Percentiles rank a stretch among this genome's conserved stretches.
Conservation (phyloP, 2,113 vertebrate species). For the Limnothrissa miodon region DNA sequence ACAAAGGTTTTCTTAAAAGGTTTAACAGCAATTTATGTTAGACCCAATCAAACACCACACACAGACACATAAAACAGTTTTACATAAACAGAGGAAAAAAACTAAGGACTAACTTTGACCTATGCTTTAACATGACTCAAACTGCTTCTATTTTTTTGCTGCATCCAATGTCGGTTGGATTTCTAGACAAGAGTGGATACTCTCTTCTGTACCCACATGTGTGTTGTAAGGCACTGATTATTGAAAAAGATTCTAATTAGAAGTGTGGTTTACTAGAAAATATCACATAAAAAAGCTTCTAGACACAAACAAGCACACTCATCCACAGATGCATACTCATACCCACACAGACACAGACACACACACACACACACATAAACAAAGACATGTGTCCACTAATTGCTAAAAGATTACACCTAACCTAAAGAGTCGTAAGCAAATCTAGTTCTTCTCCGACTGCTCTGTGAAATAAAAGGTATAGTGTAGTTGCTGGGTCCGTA, state of each 20-base stretch:
- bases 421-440: constrained; percentile 64
- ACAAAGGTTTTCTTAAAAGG: constrained; percentile 15
- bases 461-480: constrained; percentile 73
- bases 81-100: constrained; percentile 4
- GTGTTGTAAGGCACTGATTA: constrained; percentile 74
- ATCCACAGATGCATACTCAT: constrained; percentile 29
- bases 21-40: constrained; percentile 11
- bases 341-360: constrained; percentile 27
- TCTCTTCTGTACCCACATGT: constrained; percentile 30
- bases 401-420: constrained; percentile 55
- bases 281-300: constrained; percentile 49
- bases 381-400: constrained; percentile 28
- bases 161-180: constrained; percentile 29
- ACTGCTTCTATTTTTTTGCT: constrained; percentile 22
- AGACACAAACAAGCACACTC: constrained; percentile 26
- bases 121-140: constrained; percentile 16
- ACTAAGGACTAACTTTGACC: neutral
- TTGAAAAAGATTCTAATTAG: constrained; percentile 53
- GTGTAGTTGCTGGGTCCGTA: constrained; percentile 80
- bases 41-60: neutral
- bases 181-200: constrained; percentile 37
- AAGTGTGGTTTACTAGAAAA: constrained; percentile 53
- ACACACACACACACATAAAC: constrained; percentile 38
- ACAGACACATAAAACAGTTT: neutral
- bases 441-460: constrained; percentile 67